Evolutionary conservation across 2,888 invertebrate species (phyloP), one percentile per base, ranked within the genome.

Genomic region (Eueremaeus valkanovi): DNA sequence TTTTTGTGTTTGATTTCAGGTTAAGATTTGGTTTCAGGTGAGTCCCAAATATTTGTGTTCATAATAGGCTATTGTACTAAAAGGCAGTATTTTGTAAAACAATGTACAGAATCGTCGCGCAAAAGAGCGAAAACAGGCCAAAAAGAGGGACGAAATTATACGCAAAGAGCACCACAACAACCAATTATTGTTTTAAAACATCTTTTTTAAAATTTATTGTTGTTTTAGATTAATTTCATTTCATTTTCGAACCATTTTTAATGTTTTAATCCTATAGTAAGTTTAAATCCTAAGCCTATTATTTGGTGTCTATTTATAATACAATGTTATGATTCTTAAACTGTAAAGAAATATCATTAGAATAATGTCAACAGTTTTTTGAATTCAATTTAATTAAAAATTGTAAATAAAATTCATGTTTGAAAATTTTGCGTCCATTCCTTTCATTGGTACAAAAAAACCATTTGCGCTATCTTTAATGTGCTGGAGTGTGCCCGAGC

Each of bases 111-210:
- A 95, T 83, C 88, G 95, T 21, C 88, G 95, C 58, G 95, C 95
- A 73, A 95, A 95, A 85, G 95, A 95, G 82, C 87, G 96, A 16
- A 95, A 95, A 84, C 91, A 92, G 83, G 86, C 87, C 79, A 94
- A 95, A 83, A 95, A 95, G 85, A 89, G 90, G 58, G 90, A 90
- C 79, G 92, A 92, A 81, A 87, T 87, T 16, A 85, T 86, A 36
- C 86, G 87, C 84, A 88, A 88, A 72, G 72, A 75, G 11, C 70
- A 70, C 36, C 70, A 70, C 70, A 66, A 66, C 63, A 66, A 36
- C 13, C 63, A n/a, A 36, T 11, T 33, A 21, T 21, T 66, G 63
- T 66, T 66, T 66, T 36, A 24, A 66, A 33, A 66, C 9, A 36
- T 58, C 11, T 29, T 58, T 58, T 27, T 58, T 51, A 29, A 66